Evolutionary conservation across 1,140 invertebrate genomes (phyloP), one percentile per base, ranked within the genome.

Genomic region (Zeugodacus cucurbitae): DNA sequence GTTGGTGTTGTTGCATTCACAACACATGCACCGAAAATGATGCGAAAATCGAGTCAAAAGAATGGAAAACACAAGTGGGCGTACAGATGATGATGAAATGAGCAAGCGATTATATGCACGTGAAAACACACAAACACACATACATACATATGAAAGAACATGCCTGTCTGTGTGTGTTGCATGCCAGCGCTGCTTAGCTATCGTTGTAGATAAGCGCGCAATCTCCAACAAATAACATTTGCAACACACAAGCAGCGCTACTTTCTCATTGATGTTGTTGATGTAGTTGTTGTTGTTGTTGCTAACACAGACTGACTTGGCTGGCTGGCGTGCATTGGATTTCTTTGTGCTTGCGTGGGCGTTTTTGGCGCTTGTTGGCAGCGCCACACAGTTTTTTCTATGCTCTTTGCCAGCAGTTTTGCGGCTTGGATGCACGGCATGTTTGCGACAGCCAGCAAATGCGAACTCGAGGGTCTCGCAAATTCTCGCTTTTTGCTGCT

Each of bases 11-110:
- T 54, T 34, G 67, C 67, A 70, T 34, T 34, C 54, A 11, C 11
- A 14, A 57, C 54, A 41, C 4, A 74, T 82, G 74, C 74, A 54
- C 37, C 74, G 41, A 48, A 82, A 82, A 54, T 54, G 20, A 26
- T 48, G 22, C 74, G 41, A 82, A 82, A 82, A 82, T 22, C 26
- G 22, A 82, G 74, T 82, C 74, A 82, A 82, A 82, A 82, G 74
- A 82, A 82, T 5, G 37, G 34, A 41, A n/a, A n/a, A 22, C 74
- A 37, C 41, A 29, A 17, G 74, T 82, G n/a, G 74, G 74, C 41
- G 37, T 82, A 3, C 10, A 26, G 41, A 48, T 44, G 22, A 22
- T 62, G 58, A n/a, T 82, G 10, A 74, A 82, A 74, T 82, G 41
- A 82, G 41, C 74, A 82, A 82, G 44, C 41, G 22, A 82, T 37